These are phyloP conservation scores for Dasypolia templi DNA, from an alignment of 2,888 invertebrate species.

Conservation along the genomic window DNA sequence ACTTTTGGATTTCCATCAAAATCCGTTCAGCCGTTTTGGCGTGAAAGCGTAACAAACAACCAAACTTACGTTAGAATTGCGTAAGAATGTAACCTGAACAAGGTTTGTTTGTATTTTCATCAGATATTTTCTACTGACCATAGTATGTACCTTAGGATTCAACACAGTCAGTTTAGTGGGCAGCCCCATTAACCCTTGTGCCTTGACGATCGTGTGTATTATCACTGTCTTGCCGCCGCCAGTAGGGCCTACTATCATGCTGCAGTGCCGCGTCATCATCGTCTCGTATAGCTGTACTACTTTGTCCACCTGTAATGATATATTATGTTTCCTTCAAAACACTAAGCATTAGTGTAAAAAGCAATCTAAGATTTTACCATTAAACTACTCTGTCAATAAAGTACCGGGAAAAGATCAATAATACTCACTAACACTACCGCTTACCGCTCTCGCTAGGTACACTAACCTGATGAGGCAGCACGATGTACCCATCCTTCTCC, in stretches of 20 bases:
- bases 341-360: no score
- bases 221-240: constrained; percentile 98
- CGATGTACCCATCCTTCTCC: constrained; percentile 92
- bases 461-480: constrained; percentile 86
- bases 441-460: neutral
- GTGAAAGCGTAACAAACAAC: no score
- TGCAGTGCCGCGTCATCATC: constrained; percentile 98
- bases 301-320: constrained; percentile 93
- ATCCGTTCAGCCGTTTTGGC: no score
- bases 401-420: no score
- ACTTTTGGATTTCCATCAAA: no score
- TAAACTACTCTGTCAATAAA: no score
- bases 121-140: neutral
- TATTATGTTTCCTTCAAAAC: neutral
- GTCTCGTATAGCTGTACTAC: constrained; percentile 97
- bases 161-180: constrained; percentile 95
- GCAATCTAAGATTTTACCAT: no score
- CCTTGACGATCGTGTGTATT: constrained; percentile 93
- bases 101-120: neutral
- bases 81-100: neutral
- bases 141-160: constrained; percentile 94
- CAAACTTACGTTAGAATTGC: no score
- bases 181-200: constrained; percentile 94
- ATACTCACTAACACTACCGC: no score
- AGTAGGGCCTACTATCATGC: constrained; percentile 98